phyloP scores from a whole-genome alignment of 2,113 vertebrate species.

The Clarias macrocephalus region DNA sequence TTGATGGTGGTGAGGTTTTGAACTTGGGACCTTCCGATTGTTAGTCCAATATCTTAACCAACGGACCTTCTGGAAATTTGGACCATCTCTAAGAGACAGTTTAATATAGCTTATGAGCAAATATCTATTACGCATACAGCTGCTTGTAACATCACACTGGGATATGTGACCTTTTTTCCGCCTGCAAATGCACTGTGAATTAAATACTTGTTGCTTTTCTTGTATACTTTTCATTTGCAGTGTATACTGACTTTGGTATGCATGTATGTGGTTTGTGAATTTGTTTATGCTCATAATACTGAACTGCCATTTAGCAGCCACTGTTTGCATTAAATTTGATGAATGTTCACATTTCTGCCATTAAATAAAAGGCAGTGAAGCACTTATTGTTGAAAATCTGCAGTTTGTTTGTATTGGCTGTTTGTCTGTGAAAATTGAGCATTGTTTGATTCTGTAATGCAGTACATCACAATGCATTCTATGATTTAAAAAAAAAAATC shows the following conservation, averaged over 20 bases:
- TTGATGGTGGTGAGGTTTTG: too few relatives aligned
- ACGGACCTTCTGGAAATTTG: not conserved
- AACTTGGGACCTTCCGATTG: too few relatives aligned
- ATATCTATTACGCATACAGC: not conserved
- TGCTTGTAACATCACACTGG: not conserved
- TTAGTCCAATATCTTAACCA: not conserved
- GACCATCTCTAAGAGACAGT: not conserved
- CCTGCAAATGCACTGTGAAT: not conserved
- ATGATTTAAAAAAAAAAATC: too few relatives aligned
- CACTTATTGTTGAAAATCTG: not conserved
- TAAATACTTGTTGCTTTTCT: not conserved
- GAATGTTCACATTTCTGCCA: not conserved
- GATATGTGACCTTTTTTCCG: not conserved
- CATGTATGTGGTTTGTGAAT: conserved; percentile 1
- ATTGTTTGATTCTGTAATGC: too few relatives aligned
- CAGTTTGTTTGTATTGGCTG: not conserved
- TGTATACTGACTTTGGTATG: not conserved
- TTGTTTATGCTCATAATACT: not conserved
- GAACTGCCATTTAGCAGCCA: not conserved
- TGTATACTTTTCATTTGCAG: not conserved
- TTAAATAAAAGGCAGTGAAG: not conserved
- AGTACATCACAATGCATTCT: too few relatives aligned
- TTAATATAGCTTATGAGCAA: not conserved
- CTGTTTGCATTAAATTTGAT: not conserved
- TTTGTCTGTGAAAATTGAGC: too few relatives aligned